phyloP scores from a whole-genome alignment of 2,113 vertebrate species.

The Tamias sibiricus region DNA sequence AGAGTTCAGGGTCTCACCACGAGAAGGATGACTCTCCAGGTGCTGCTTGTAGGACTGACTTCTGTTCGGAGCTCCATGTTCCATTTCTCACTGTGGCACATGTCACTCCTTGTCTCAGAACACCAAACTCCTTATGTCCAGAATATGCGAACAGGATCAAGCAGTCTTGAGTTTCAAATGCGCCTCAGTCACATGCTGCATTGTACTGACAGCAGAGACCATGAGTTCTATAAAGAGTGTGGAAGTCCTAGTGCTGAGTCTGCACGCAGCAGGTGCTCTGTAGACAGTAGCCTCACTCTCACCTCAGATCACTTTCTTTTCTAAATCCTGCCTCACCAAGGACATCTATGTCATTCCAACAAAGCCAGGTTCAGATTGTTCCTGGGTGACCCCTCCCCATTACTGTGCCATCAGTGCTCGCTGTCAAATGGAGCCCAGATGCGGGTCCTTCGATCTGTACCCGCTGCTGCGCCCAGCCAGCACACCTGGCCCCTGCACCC shows the following conservation, averaged over 20 bases:
- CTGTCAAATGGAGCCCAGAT: background rate
- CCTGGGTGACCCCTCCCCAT: too few relatives aligned
- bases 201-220: background rate
- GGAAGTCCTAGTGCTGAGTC: background rate
- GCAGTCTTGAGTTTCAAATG: background rate
- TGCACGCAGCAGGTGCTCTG: background rate
- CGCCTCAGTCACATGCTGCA: background rate
- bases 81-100: background rate
- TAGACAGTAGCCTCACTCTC: background rate
- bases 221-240: background rate
- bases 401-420: accelerated
- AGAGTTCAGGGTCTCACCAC: background rate
- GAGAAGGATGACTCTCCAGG: background rate
- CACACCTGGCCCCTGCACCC: too few relatives aligned
- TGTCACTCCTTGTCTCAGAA: background rate
- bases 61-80: background rate
- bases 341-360: accelerated
- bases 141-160: background rate
- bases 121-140: background rate
- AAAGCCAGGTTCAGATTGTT: background rate
- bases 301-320: background rate
- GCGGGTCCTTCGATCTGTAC: too few relatives aligned
- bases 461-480: background rate
- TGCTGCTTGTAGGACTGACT: background rate
- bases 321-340: background rate